Base-by-base conservation (phyloP, 2,888 invertebrate genomes). In the Parnassius apollo region DNA sequence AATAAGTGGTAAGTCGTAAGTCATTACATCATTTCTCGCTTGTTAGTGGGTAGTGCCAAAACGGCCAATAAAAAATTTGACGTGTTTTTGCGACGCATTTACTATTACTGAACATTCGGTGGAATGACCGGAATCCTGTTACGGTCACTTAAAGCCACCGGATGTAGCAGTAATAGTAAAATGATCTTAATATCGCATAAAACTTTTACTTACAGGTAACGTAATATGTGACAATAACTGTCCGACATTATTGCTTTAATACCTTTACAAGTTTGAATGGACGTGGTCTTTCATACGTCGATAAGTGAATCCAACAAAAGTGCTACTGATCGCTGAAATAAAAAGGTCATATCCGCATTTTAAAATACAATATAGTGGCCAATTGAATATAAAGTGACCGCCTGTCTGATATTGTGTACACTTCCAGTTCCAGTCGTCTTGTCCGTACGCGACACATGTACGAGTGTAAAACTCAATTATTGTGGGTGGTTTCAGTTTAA, bases 101-200 rank as follows among this genome's bases (percentile, higher is more conserved):
- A 65, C 60, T 60, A 66, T 64, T 64, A 65, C 60, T 60, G 66
- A 65, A 61, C 68, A 69, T 71, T 69, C 62, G 61, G 65, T 62
- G 68, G 67, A 75, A 74, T 69, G 72, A 69, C 72, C 66, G 68
- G 69, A 71, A 74, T 76, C 72, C 71, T 70, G 75, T 78, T 77
- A 81, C 81, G 76, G 74, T 72, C 74, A 68, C 79, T 87, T 88
- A 87, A 89, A 81, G 73, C 75, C 69, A 72, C 74, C 85, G 82
- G 81, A 84, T 86, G 86, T 86, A 85, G 82, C 77, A 78, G 83
- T 84, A 85, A 86, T 82, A 86, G 82, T 86, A 86, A 88, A 87
- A 85, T 85, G 79, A 88, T 84, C 81, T 80, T 87, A 86, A 82
- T 86, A 82, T 73, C 81, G 76, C 82, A 82, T 87, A 83, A 86